Conservation (phyloP, 2,888 invertebrate species). For the Parelbella ahira region DNA sequence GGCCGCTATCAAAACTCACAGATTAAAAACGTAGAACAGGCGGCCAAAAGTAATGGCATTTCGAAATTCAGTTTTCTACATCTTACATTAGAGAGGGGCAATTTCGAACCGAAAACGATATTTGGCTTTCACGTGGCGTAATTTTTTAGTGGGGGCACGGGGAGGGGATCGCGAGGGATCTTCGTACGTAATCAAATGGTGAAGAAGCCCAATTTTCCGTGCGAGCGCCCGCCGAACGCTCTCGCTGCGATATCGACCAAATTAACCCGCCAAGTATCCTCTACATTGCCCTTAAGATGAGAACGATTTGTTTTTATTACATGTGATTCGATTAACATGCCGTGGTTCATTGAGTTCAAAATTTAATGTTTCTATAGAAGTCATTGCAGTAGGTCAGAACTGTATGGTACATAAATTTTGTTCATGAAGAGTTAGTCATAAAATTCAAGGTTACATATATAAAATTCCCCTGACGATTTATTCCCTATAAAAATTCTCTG, state of each 20-base stretch:
- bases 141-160: constrained; percentile 50
- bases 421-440: too few relatives aligned
- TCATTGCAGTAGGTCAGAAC: too few relatives aligned
- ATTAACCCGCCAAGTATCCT: constrained; percentile 55
- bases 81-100: constrained; percentile 29
- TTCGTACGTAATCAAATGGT: constrained; percentile 69
- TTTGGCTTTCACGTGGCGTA: constrained; percentile 40
- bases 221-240: constrained; percentile 55
- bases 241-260: constrained; percentile 61
- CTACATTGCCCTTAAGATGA: constrained; percentile 40
- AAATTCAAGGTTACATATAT: too few relatives aligned
- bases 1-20: constrained; percentile 1
- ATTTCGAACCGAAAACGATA: constrained; percentile 40
- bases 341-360: too few relatives aligned
- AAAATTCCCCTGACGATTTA: too few relatives aligned
- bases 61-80: constrained; percentile 25
- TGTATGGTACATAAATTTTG: too few relatives aligned
- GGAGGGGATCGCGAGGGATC: constrained; percentile 50
- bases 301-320: too few relatives aligned
- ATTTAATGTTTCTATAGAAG: too few relatives aligned
- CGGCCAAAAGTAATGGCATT: constrained; percentile 20
- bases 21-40: constrained; percentile 25
- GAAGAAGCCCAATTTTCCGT: constrained; percentile 73
- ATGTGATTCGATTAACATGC: too few relatives aligned
- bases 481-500: too few relatives aligned